A percentile compares a stretch with the other conserved stretches of the same genome.
Evolutionary conservation across 2,797 vertebrate genomes (phyloP).

Genomic region (Pantherophis vulpinus): DNA sequence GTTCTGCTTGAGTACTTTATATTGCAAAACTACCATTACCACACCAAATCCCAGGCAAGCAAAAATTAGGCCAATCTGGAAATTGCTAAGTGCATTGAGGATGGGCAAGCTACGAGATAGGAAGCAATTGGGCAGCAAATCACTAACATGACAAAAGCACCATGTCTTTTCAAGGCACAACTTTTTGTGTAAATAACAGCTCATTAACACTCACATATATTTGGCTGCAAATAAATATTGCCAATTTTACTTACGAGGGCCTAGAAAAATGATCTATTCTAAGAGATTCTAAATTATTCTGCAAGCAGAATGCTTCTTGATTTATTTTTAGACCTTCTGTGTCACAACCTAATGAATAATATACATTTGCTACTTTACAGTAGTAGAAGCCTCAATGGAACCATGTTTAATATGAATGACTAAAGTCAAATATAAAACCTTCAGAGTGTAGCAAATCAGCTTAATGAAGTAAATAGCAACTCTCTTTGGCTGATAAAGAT

Average conservation of each 20-base stretch:
- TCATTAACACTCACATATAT: background rate
- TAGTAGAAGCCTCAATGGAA: slow-evolving; percentile 31
- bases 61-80: background rate
- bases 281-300: background rate
- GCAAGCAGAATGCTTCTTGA: slow-evolving; percentile 22
- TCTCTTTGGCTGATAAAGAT: background rate
- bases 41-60: background rate
- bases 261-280: slow-evolving; percentile 5
- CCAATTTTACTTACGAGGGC: background rate
- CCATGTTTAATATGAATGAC: slow-evolving; percentile 47
- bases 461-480: slow-evolving; percentile 10
- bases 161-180: background rate
- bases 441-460: slow-evolving; percentile 15
- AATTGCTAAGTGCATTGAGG: background rate
- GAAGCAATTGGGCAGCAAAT: background rate
- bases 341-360: slow-evolving; percentile 1
- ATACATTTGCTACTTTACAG: slow-evolving; percentile 39
- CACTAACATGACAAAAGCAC: background rate
- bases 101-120: background rate
- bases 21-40: background rate
- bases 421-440: slow-evolving; percentile 23
- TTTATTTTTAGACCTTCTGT: slow-evolving; percentile 41
- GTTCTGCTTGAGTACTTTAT: background rate
- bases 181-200: background rate
- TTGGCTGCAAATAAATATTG: background rate